These are phyloP conservation scores for Slavum lentiscoides DNA, from an alignment of 2,888 invertebrate species.

Conservation along the genomic window DNA sequence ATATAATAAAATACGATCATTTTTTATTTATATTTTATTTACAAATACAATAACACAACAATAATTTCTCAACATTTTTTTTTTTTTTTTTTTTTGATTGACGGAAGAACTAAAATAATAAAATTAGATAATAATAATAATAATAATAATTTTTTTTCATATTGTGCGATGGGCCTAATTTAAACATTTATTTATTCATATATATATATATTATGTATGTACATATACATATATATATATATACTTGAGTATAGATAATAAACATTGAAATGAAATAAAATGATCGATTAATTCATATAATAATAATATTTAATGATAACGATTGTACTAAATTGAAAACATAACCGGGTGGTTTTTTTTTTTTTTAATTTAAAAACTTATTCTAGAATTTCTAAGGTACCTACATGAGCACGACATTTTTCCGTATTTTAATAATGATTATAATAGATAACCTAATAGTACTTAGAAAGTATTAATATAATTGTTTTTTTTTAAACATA, in stretches of 20 bases:
- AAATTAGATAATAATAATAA: slow-evolving; percentile 48
- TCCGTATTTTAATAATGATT: slow-evolving; percentile 48
- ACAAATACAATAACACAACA: slow-evolving; percentile 54
- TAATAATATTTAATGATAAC: slow-evolving; percentile 49
- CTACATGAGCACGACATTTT: slow-evolving; percentile 52
- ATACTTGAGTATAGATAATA: slow-evolving; percentile 34
- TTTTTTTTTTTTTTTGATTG: slow-evolving; percentile 41
- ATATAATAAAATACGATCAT: slow-evolving; percentile 3
- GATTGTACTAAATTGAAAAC: slow-evolving; percentile 53
- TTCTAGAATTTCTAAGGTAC: slow-evolving; percentile 41
- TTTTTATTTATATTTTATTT: slow-evolving; percentile 52
- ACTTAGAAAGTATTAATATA: slow-evolving; percentile 48
- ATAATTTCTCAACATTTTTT: slow-evolving; percentile 53
- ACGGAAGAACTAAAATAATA: slow-evolving; percentile 52
- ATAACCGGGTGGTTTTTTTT: slow-evolving; percentile 50
- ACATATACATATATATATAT: slow-evolving; percentile 11
- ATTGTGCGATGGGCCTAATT: slow-evolving; percentile 50
- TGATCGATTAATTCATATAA: slow-evolving; percentile 50
- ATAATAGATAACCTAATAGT: slow-evolving; percentile 45
- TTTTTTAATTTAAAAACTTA: slow-evolving; percentile 48
- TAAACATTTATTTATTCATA: slow-evolving; percentile 25
- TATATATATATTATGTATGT: slow-evolving; percentile 1
- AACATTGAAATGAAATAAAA: slow-evolving; percentile 45
- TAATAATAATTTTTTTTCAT: slow-evolving; percentile 23
- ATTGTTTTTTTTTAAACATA: slow-evolving; percentile 37